Evolutionary conservation across 2,113 vertebrate genomes (phyloP).

Genomic region (Corvus moneduloides): DNA sequence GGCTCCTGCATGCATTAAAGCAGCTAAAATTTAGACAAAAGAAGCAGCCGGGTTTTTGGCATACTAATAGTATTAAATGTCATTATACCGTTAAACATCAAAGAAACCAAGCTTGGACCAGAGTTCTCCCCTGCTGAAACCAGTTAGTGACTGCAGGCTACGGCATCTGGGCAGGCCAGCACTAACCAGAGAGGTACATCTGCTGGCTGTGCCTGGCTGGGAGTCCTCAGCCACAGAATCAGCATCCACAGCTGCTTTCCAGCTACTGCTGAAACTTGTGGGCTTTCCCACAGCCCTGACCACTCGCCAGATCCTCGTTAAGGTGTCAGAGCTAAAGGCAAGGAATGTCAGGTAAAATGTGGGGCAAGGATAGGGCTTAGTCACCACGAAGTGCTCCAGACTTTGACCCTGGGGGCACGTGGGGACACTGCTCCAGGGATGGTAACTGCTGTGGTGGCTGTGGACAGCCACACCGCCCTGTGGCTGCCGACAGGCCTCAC

Average conservation of each 20-base stretch:
- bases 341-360: neutral
- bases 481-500: neutral
- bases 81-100: neutral
- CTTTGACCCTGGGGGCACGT: neutral
- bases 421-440: neutral
- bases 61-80: neutral
- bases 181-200: neutral
- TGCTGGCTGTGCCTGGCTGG: neutral
- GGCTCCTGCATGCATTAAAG: neutral
- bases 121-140: neutral
- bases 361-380: neutral
- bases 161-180: neutral
- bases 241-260: neutral
- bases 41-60: neutral
- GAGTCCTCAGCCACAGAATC: neutral
- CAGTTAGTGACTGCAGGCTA: neutral
- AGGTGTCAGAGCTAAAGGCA: neutral
- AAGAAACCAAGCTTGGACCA: neutral
- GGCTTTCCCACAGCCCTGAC: neutral
- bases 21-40: neutral
- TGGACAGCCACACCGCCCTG: neutral
- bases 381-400: neutral
- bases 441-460: neutral
- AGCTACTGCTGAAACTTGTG: neutral
- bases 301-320: neutral